Base-by-base conservation (phyloP, 2,113 vertebrate species). In the Myrmecophaga tridactyla region DNA sequence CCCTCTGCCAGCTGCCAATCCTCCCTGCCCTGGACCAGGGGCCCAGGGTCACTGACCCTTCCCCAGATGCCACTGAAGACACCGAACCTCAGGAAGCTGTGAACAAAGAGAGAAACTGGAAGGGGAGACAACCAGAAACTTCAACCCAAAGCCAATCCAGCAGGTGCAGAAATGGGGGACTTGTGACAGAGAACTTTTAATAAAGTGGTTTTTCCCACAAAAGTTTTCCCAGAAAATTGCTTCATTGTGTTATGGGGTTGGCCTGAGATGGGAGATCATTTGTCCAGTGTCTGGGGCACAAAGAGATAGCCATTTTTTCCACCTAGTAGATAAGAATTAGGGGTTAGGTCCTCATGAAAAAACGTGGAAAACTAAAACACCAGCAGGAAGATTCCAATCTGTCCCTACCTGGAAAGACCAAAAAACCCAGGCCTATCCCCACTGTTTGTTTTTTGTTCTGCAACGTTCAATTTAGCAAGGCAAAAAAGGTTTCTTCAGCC, bases 1-100 rank as follows among this genome's bases (percentile, higher is more conserved):
- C 99, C 62, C 96, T 99, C 83, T 99, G 99, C 83, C 90, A 97
- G 72, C 53, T 83, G 46, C 83, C 95, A 62, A 48, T 0, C 63
- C 86, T 36, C 4, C 13, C 62, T 85, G 48, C 15, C 21, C 29
- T 6, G 34, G 27, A 6, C 48, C 73, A 67, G 81, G 62, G 17
- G 21, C 41, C 36, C 87, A 78, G 13, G 51, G 11, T 73, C 76
- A 63, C 85, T 36, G 34, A 20, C 36, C 27, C 67, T 46, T 36
- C 29, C 36, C 78, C n/a, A 20, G 41, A 81, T 41, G 81, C 91
- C 72, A 18, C 72, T 0, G 0, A 93, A 75, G 87, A 94, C 17
- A 39, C 94, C 0, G 13, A 51, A 39, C 86, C 86, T 95, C 92
- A 48, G 60, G 91, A 80, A 76, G 53, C 75, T 39, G 4, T 34